Evolutionary conservation across 1,140 invertebrate genomes (phyloP).

Genomic region (Drosophila subobscura): DNA sequence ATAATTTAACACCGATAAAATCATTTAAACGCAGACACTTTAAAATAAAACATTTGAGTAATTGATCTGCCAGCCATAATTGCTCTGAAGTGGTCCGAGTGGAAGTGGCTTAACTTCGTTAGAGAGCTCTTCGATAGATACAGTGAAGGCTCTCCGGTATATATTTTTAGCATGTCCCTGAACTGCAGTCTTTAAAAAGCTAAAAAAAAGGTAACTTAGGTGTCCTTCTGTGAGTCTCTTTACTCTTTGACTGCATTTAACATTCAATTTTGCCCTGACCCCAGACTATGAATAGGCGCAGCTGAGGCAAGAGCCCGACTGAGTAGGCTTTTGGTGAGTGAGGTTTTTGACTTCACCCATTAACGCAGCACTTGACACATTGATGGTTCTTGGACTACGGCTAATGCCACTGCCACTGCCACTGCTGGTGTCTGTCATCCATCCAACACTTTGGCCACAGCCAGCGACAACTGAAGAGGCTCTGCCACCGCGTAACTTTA

Average conservation of each 20-base stretch:
- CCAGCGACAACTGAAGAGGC: slow-evolving; percentile 2
- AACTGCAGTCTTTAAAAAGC: too few species aligned
- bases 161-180: too few species aligned
- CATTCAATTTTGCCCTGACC: slow-evolving; percentile 49
- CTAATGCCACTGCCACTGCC: slow-evolving; percentile 23
- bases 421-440: slow-evolving; percentile 28
- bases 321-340: slow-evolving; percentile 37
- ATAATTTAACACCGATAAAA: too few species aligned
- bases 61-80: too few species aligned
- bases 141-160: too few species aligned
- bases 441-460: slow-evolving; percentile 46
- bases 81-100: too few species aligned
- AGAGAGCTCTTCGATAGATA: too few species aligned
- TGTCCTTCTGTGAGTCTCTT: neutral
- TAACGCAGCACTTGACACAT: slow-evolving; percentile 73
- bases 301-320: slow-evolving; percentile 15
- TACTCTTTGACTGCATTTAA: slow-evolving; percentile 13
- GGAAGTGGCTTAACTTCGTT: too few species aligned
- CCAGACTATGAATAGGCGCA: neutral
- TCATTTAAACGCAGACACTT: too few species aligned
- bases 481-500: slow-evolving; percentile 16
- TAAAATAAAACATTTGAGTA: too few species aligned
- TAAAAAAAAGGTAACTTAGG: too few species aligned
- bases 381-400: slow-evolving; percentile 35
- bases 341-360: slow-evolving; percentile 63